Conservation (phyloP, 2,113 vertebrate genomes). For the Etheostoma spectabile region DNA sequence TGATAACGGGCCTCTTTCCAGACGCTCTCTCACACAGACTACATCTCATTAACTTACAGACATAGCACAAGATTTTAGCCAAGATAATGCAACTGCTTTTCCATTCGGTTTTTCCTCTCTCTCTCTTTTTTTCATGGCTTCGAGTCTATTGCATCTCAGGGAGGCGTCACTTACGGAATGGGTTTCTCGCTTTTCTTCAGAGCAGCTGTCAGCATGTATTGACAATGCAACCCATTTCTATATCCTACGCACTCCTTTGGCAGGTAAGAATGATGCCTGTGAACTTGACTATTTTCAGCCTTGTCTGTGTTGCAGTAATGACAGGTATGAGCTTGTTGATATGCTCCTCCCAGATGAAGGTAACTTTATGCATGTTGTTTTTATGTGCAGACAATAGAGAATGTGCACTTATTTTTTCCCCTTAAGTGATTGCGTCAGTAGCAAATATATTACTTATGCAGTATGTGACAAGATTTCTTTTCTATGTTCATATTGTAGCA, state of each 20-base stretch:
- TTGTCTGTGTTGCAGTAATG: not conserved
- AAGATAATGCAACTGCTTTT: conserved; percentile 18
- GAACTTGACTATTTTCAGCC: conserved; percentile 41
- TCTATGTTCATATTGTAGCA: not conserved
- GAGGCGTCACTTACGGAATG: conserved; percentile 27
- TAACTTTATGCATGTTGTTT: not conserved
- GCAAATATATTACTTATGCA: not conserved
- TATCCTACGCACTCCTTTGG: not conserved
- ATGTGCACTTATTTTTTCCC: not conserved
- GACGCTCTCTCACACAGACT: conserved; percentile 3
- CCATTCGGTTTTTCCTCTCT: not conserved
- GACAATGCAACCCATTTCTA: conserved; percentile 47
- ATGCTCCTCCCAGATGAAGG: not conserved
- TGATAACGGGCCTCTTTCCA: not conserved
- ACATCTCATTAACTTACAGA: conserved; percentile 19
- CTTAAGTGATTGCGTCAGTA: not conserved
- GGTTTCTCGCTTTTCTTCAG: conserved; percentile 9
- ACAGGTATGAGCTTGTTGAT: conserved; percentile 10
- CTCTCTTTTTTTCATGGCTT: conserved; percentile 5
- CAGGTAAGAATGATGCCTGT: conserved; percentile 32
- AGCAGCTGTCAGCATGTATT: conserved; percentile 44
- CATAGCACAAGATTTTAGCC: not conserved
- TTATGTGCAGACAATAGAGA: not conserved
- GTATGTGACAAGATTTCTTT: not conserved
- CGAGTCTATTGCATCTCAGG: not conserved